Base-by-base conservation (phyloP, 2,888 invertebrate species). In the Helleia helle region DNA sequence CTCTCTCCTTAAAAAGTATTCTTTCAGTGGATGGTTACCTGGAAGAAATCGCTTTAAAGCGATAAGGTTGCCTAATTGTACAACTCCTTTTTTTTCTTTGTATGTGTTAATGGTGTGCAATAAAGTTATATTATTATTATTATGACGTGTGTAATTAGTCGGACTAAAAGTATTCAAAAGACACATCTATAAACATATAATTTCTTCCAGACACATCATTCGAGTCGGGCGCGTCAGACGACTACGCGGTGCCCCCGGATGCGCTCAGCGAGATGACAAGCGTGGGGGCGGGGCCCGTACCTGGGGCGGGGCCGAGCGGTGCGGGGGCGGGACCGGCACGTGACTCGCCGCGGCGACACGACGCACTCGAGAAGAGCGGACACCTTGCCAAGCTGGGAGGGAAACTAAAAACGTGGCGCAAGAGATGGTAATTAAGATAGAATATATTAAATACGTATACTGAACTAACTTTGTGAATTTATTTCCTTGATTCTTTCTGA, bases 181-280 rank as follows among this genome's bases (percentile, higher is more conserved):
- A 8, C 17, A 22, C 1, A 8, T 17, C 5, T 15, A 30, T 25
- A 34, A n/a, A 17, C 12, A 9, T 2, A 17, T 39, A 1, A 24
- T 31, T 14, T n/a, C 31, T 37, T n/a, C 1, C 87, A 94, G 94
- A 94, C 77, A 93, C 93, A 51, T 95, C 95, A 45, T 93, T 95
- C 83, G 96, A 96, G 76, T 95, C 95, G 42, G 95, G 96, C 58
- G 91, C 95, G 86, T 96, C 97, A 24, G 96, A 97, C 69, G 97
- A 97, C 86, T 97, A 97, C 76, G 97, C 97, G 43, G 92, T 97
- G 60, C 97, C 97, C 6, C 97, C 97, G 6, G 97, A 97, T 75
- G 96, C 96, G 0, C 87, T 94, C 11, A 39, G 38, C 9, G 38
- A 39, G 22, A 30, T 94, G 94, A 44, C 89, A 90, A 65, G 93